These are phyloP conservation scores for Globodera rostochiensis DNA, from an alignment of 1,140 invertebrate species.

Conservation along the genomic window DNA sequence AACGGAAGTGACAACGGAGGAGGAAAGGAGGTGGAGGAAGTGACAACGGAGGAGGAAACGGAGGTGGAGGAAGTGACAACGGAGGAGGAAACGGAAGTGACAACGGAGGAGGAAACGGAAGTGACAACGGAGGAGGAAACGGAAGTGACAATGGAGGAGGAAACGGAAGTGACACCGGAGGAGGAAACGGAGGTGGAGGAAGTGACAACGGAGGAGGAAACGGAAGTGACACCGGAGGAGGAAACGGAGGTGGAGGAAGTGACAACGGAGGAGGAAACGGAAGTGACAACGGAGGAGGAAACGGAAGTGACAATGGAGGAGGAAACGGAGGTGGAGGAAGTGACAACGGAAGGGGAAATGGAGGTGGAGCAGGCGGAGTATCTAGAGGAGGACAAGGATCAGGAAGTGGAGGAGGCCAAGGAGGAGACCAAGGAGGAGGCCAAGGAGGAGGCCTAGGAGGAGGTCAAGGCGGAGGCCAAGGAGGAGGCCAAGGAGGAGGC, in stretches of 20 bases:
- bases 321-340: neutral
- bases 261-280: neutral
- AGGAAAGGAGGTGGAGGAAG: too few relatives aligned
- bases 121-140: too few relatives aligned
- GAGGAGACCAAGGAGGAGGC: too few relatives aligned
- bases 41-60: neutral
- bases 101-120: neutral
- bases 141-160: too few relatives aligned
- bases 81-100: too few relatives aligned
- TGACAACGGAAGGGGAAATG: neutral
- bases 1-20: too few relatives aligned
- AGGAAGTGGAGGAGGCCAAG: neutral
- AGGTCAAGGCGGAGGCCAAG: neutral
- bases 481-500: neutral
- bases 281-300: neutral
- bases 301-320: neutral
- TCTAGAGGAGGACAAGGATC: neutral
- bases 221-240: too few relatives aligned
- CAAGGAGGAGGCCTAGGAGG: too few relatives aligned
- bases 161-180: too few relatives aligned
- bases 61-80: neutral
- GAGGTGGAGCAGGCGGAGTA: neutral
- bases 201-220: too few relatives aligned
- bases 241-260: neutral
- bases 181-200: neutral